Evolutionary conservation across 1,140 invertebrate genomes (phyloP).

Genomic region (Vollenhovia emeryi): DNA sequence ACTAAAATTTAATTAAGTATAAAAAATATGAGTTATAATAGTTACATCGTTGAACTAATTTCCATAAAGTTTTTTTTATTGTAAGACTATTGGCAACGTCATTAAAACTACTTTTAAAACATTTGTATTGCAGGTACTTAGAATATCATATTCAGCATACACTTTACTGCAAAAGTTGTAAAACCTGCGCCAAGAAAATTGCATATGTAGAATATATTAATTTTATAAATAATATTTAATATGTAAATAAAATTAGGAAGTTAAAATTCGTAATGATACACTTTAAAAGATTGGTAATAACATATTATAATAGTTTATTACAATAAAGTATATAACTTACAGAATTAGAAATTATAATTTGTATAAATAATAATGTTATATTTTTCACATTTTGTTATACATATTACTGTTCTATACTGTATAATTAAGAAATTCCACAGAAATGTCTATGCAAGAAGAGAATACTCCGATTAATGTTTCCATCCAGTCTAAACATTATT

Average conservation of each 20-base stretch:
- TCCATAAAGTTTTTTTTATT: background rate
- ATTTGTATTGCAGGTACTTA: conserved; percentile 13
- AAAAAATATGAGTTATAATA: background rate
- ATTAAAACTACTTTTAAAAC: background rate
- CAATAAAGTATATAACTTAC: background rate
- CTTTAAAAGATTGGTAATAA: background rate
- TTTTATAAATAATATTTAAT: conserved; percentile 1
- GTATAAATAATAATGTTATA: background rate
- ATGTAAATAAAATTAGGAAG: background rate
- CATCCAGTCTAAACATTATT: background rate
- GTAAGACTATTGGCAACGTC: background rate
- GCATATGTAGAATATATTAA: background rate
- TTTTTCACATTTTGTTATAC: background rate
- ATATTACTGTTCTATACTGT: background rate
- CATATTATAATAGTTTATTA: background rate
- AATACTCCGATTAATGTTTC: background rate
- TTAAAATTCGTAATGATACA: background rate
- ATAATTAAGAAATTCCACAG: background rate
- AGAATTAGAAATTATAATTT: background rate
- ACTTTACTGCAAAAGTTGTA: background rate
- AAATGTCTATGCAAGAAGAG: background rate
- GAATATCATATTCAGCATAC: background rate
- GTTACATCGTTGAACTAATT: background rate
- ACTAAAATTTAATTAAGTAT: background rate
- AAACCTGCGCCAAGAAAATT: background rate